phyloP scores from a whole-genome alignment of 2,888 invertebrate genomes.

The Bruchidius siliquastri region DNA sequence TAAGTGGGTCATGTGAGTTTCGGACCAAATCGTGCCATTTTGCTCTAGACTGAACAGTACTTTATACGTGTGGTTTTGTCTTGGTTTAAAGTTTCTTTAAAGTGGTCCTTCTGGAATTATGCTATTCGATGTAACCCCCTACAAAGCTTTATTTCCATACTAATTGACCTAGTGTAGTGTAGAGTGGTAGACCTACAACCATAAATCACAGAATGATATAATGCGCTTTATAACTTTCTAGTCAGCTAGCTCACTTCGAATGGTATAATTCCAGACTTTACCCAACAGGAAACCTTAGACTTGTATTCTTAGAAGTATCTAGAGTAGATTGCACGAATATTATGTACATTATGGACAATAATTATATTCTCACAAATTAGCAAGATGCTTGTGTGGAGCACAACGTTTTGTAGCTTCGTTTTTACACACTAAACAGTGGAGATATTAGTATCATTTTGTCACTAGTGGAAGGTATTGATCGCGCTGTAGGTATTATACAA shows the following conservation, averaged over 20 bases:
- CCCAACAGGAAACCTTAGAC: neutral
- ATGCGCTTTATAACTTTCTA: no score
- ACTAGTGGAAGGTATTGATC: neutral
- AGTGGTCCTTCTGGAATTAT: neutral
- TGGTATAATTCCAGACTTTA: constrained; percentile 5
- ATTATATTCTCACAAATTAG: neutral
- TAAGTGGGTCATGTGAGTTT: constrained; percentile 44
- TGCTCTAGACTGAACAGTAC: constrained; percentile 16
- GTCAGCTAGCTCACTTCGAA: neutral
- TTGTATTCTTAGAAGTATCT: constrained; percentile 9
- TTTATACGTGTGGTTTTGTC: neutral
- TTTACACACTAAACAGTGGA: neutral
- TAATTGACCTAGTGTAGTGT: no score
- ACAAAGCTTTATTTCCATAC: no score
- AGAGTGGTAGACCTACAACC: no score
- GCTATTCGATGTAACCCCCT: no score
- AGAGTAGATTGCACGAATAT: constrained; percentile 23
- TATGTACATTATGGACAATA: neutral
- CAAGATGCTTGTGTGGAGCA: neutral
- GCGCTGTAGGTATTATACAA: neutral
- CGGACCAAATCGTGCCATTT: constrained; percentile 22
- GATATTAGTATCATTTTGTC: neutral
- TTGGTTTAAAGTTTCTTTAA: neutral
- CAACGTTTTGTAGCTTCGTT: neutral
- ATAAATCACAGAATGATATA: no score